phyloP scores from a whole-genome alignment of 2,797 vertebrate genomes.

The Hapalemur alaotrensis region DNA sequence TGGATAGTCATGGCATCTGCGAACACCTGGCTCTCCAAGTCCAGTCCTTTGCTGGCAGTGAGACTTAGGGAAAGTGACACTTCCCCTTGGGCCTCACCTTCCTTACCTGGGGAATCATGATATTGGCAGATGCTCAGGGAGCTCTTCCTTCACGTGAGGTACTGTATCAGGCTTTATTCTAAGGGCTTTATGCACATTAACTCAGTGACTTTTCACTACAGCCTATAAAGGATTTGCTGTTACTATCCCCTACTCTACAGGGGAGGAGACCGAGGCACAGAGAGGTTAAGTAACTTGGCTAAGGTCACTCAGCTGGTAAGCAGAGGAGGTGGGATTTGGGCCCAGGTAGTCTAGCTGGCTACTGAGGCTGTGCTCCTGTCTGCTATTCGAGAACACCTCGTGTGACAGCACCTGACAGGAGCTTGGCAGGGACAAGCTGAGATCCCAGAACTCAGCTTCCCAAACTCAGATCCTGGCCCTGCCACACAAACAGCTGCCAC shows the following conservation, averaged over 20 bases:
- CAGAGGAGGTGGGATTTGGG: background rate
- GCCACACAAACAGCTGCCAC: background rate
- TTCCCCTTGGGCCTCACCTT: rapidly evolving
- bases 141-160: background rate
- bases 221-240: background rate
- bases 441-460: background rate
- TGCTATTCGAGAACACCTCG: no score
- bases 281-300: background rate
- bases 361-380: background rate
- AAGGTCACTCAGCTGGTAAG: background rate
- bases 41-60: background rate
- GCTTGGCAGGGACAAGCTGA: background rate
- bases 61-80: background rate
- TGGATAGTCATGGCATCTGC: background rate
- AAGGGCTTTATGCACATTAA: background rate
- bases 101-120: background rate
- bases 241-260: no score
- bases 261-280: background rate
- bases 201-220: background rate
- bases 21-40: background rate
- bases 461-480: background rate
- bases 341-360: background rate
- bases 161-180: background rate
- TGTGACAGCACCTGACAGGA: background rate
- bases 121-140: background rate